These are phyloP conservation scores for Lasioglossum pauxillum DNA, from an alignment of 2,888 invertebrate species.

Conservation along the genomic window DNA sequence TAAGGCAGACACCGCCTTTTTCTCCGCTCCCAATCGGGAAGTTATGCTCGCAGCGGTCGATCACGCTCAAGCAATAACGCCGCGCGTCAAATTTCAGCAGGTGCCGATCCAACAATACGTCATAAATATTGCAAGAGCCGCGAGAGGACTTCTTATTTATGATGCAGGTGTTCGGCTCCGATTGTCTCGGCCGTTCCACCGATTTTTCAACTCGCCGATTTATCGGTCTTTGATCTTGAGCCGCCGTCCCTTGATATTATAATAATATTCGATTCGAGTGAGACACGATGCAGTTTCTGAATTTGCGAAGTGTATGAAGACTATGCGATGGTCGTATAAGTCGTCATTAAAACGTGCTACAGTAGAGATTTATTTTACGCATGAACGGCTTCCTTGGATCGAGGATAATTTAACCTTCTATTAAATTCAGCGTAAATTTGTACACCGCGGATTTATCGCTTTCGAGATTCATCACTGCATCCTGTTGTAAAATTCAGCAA, in stretches of 20 bases:
- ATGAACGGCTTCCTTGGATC: not conserved
- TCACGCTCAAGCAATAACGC: slow-evolving; percentile 2
- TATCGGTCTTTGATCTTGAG: not conserved
- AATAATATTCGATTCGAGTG: not conserved
- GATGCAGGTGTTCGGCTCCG: not conserved
- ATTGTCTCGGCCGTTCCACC: not conserved
- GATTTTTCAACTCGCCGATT: not conserved
- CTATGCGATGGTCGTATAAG: slow-evolving; percentile 1
- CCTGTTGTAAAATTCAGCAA: not conserved
- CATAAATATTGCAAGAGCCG: not conserved
- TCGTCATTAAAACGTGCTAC: not conserved
- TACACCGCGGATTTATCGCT: not conserved
- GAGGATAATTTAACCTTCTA: not conserved
- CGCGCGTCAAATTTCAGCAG: slow-evolving; percentile 27
- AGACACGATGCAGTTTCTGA: not conserved
- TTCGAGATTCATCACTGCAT: not conserved
- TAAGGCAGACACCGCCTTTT: not conserved
- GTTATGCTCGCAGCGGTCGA: not conserved
- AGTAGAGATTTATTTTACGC: not conserved
- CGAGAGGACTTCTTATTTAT: not conserved
- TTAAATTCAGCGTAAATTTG: not conserved
- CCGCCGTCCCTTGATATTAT: not conserved
- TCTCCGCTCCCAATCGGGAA: not conserved
- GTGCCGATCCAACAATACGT: slow-evolving; percentile 8
- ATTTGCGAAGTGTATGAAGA: not conserved